phyloP scores from a whole-genome alignment of 2,888 invertebrate species.

The Spatulosminthurus flaviceps region DNA sequence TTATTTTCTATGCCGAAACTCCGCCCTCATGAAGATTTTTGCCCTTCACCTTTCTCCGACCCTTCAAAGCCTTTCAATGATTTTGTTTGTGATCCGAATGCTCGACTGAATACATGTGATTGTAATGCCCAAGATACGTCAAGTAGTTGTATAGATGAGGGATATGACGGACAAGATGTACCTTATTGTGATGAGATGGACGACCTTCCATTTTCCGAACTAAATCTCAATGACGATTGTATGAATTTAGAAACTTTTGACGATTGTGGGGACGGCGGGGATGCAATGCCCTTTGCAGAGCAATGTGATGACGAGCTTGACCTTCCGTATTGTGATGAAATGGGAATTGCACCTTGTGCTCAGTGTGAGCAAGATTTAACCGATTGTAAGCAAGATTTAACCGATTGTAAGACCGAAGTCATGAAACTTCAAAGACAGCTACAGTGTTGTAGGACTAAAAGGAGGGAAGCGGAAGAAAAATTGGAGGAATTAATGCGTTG shows the following conservation, averaged over 20 bases:
- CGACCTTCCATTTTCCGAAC: too few species aligned
- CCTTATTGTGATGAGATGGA: constrained; percentile 12
- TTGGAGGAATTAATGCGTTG: neutral
- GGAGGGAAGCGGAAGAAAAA: neutral
- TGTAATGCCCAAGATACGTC: neutral
- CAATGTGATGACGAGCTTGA: neutral
- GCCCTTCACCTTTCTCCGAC: neutral
- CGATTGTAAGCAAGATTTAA: constrained; percentile 1
- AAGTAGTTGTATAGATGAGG: neutral
- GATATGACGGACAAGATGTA: neutral
- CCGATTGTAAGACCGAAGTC: neutral
- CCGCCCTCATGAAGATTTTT: neutral
- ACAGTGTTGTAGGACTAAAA: neutral
- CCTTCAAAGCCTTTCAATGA: constrained; percentile 16
- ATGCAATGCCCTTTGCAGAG: neutral
- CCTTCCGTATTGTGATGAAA: constrained; percentile 25
- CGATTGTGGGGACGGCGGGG: neutral
- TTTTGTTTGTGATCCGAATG: constrained; percentile 10
- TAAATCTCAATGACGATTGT: too few species aligned
- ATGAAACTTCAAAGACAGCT: neutral
- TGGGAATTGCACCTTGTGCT: neutral
- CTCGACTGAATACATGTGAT: neutral
- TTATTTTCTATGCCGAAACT: neutral
- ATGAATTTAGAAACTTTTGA: too few species aligned
- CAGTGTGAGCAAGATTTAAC: neutral